These are phyloP conservation scores for Brachylomia viminalis DNA, from an alignment of 2,888 invertebrate genomes.

Conservation along the genomic window DNA sequence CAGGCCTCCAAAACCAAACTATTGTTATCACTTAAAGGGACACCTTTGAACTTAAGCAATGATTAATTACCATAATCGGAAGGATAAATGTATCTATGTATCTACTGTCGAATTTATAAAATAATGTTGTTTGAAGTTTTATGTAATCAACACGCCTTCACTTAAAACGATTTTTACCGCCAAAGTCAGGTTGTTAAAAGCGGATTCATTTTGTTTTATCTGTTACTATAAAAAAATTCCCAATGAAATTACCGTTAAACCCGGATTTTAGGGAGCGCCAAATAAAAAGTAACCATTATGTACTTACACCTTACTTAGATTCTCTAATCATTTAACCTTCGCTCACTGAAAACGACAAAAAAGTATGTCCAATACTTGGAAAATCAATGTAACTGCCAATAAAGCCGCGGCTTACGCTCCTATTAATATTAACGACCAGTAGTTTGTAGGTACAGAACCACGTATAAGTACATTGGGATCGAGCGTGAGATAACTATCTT, in stretches of 20 bases:
- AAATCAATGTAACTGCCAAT: slow-evolving; percentile 53
- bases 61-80: slow-evolving; percentile 62
- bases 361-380: slow-evolving; percentile 31
- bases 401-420: slow-evolving; percentile 45
- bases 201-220: background rate
- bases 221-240: background rate
- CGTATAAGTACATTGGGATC: slow-evolving; percentile 74
- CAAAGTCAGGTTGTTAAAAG: background rate
- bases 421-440: slow-evolving; percentile 71
- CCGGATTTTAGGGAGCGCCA: background rate
- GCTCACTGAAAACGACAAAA: slow-evolving; percentile 22
- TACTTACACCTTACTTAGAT: background rate
- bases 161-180: background rate
- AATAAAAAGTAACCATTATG: background rate
- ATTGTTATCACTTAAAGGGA: slow-evolving; percentile 73
- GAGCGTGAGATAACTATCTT: slow-evolving; percentile 78
- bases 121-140: slow-evolving; percentile 14
- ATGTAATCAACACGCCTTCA: slow-evolving; percentile 1
- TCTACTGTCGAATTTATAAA: slow-evolving; percentile 18
- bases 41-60: slow-evolving; percentile 79
- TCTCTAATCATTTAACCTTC: background rate
- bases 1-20: slow-evolving; percentile 59
- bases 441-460: slow-evolving; percentile 65
- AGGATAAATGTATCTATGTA: slow-evolving; percentile 30
- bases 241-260: too few relatives aligned